A percentile compares a stretch with the other conserved stretches of the same genome.
These are phyloP conservation scores for Papilio dardanus DNA, from an alignment of 1,140 invertebrate genomes.

Conservation along the genomic window DNA sequence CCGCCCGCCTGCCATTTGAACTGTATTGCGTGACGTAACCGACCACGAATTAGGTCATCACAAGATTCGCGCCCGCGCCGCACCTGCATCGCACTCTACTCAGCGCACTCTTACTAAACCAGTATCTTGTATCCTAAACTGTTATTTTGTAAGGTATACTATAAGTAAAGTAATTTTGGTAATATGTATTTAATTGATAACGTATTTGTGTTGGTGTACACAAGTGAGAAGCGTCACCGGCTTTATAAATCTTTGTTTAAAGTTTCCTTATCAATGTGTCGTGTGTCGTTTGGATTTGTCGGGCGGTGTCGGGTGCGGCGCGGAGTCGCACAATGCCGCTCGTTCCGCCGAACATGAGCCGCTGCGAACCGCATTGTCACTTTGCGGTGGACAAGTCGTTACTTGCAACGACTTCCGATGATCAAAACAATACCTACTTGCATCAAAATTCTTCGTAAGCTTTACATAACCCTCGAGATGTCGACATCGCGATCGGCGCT, in stretches of 20 bases:
- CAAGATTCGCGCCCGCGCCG: not conserved
- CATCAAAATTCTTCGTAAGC: not conserved
- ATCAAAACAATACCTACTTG: not conserved
- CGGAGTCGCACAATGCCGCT: not conserved
- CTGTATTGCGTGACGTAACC: not conserved
- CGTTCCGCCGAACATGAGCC: not conserved
- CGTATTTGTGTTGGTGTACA: no score
- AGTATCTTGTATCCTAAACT: no score
- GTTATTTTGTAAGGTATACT: not conserved
- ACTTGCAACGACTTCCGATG: not conserved
- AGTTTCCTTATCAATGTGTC: not conserved
- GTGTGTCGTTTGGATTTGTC: constrained; percentile 1
- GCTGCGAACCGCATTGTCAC: not conserved
- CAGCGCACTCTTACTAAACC: not conserved
- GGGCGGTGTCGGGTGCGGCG: not conserved
- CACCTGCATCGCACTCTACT: not conserved
- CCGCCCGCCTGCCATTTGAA: not conserved
- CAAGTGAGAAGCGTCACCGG: not conserved
- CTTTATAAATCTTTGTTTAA: not conserved
- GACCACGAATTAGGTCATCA: not conserved
- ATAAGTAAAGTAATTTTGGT: no score
- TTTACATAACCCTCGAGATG: not conserved
- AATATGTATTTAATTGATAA: no score
- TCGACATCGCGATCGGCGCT: constrained; percentile 40
- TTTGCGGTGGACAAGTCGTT: not conserved